These are phyloP conservation scores for Elephantulus edwardii DNA, from an alignment of 2,113 vertebrate species.

Conservation along the genomic window DNA sequence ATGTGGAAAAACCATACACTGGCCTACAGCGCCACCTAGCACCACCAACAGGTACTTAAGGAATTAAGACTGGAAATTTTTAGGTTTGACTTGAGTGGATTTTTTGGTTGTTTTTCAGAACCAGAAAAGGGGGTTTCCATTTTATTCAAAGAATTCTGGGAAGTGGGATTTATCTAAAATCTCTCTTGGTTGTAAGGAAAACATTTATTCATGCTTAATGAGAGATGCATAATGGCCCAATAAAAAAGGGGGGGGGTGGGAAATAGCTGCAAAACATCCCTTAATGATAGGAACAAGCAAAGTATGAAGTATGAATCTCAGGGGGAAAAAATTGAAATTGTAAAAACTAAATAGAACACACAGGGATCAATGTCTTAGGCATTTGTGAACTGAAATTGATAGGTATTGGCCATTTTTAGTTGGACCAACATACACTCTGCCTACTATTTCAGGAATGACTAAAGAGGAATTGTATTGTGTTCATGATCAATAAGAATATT, in stretches of 20 bases:
- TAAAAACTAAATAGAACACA: not conserved
- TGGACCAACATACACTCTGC: no score
- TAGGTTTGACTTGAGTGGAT: not conserved
- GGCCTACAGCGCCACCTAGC: constrained; percentile 71
- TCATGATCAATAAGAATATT: no score
- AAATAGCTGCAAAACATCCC: not conserved
- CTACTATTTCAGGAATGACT: no score
- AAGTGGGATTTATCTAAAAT: constrained; percentile 68
- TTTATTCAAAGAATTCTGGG: constrained; percentile 74
- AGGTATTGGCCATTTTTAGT: no score
- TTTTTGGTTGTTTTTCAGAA: constrained; percentile 40
- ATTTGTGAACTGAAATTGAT: no score
- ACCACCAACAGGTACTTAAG: not conserved
- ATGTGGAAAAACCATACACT: not conserved
- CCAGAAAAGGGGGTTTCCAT: constrained; percentile 74
- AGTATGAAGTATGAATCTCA: not conserved
- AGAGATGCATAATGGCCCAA: not conserved
- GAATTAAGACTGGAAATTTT: not conserved
- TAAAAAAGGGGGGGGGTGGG: not conserved
- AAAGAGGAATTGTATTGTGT: no score
- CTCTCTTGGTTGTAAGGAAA: constrained; percentile 56
- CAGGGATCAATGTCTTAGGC: not conserved
- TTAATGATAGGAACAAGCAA: not conserved
- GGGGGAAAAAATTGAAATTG: not conserved
- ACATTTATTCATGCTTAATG: constrained; percentile 60